Evolutionary conservation across 1,140 invertebrate genomes (phyloP), one percentile per base, ranked within the genome.

Genomic region (Propsilocerus akamusi): DNA sequence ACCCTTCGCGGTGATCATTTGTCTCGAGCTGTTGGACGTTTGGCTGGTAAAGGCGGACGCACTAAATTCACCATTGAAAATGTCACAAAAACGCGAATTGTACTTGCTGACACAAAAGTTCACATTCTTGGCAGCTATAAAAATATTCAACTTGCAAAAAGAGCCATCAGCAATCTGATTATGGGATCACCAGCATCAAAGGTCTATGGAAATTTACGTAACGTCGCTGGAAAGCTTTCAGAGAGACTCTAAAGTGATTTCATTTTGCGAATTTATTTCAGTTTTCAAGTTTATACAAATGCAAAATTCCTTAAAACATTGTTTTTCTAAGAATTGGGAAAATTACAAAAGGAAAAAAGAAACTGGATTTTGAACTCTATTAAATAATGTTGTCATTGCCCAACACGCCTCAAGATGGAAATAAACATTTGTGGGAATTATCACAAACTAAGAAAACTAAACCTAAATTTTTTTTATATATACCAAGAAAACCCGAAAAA

Each of bases 31-130:
- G 91, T 99, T 58, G 96, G 96, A 20, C 74, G 96, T 56, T 72
- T 99, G 37, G 96, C 96, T 12, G 97, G 97, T 0, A 97, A 98
- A 72, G 87, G 91, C 52, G 97, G 96, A 20, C 78, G 89, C 53
- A 99, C 93, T 4, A 99, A 97, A 64, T 97, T 90, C 59, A 97
- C 94, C 3, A 98, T 99, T 61, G 96, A 99, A 72, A 99, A 99
- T 70, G 90, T 89, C 0, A 99, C 96, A 8, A 98, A 97, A 70
- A 98, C 95, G 0, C 80, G 97, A 67, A 97, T 99, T 59, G 90
- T 99, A 20, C 67, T 99, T 49, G 95, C 95, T 34, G 94, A 98
- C 61, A 80, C 76, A 52, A 97, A 96, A 76, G 87, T 99, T 55
- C 95, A 99, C 65, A 90, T 99, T 51, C 71, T 99, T 37, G 97